These are phyloP conservation scores for Diabrotica undecimpunctata DNA, from an alignment of 1,140 invertebrate species.

Conservation along the genomic window DNA sequence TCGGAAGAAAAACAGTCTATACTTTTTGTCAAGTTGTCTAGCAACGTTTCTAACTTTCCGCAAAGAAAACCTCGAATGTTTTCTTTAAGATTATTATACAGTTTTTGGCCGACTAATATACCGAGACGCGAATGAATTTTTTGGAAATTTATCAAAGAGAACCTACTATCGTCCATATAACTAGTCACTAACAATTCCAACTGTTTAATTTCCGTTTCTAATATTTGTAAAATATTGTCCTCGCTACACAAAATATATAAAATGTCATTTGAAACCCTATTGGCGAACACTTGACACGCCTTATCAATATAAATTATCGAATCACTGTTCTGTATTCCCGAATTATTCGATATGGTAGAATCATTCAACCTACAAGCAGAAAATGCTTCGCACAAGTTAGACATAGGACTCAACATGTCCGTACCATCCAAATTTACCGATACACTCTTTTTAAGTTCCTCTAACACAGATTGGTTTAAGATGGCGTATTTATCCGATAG, in stretches of 20 bases:
- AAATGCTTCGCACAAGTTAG: constrained; percentile 55
- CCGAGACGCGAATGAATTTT: constrained; percentile 60
- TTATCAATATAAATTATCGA: constrained; percentile 13
- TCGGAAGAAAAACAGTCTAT: constrained; percentile 49
- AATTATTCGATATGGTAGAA: constrained; percentile 7
- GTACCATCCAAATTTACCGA: background rate
- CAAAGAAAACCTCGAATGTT: constrained; percentile 12
- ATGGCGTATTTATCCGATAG: background rate
- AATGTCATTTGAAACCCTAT: constrained; percentile 56
- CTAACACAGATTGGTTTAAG: background rate
- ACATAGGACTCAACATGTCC: constrained; percentile 51
- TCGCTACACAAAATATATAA: constrained; percentile 35
- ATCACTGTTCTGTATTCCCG: constrained; percentile 28
- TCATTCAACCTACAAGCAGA: constrained; percentile 51
- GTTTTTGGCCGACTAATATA: constrained; percentile 54
- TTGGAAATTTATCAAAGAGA: constrained; percentile 56
- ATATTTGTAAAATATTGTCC: constrained; percentile 42
- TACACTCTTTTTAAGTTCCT: constrained; percentile 3
- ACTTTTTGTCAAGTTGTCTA: constrained; percentile 40
- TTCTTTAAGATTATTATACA: constrained; percentile 27
- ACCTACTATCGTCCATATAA: constrained; percentile 63
- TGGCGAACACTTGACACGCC: constrained; percentile 64
- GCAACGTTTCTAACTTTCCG: constrained; percentile 22
- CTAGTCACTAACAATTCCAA: constrained; percentile 62
- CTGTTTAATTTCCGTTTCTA: constrained; percentile 62